Evolutionary conservation across 2,113 vertebrate species (phyloP).

Genomic region (Chaenocephalus aceratus): DNA sequence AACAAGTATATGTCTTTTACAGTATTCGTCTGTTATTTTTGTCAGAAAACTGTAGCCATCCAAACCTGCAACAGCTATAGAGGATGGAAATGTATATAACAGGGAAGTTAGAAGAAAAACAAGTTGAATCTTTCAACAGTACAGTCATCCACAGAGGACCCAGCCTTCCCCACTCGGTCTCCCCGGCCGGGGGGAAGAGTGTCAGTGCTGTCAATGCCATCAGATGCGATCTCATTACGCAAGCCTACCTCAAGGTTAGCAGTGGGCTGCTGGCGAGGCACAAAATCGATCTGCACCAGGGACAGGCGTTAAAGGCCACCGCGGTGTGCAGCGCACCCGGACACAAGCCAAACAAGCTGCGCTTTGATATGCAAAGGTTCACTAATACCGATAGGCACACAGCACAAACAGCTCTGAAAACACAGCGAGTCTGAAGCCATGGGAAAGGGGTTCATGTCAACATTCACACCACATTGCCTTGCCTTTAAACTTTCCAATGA

Average conservation of each 20-base stretch:
- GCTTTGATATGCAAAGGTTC: constrained; percentile 64
- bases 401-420: constrained; percentile 29
- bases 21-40: not conserved
- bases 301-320: constrained; percentile 72
- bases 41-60: not conserved
- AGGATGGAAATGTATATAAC: not conserved
- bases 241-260: constrained; percentile 83
- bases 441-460: constrained; percentile 20
- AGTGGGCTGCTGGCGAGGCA: constrained; percentile 74
- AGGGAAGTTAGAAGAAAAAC: constrained; percentile 20
- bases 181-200: constrained; percentile 48
- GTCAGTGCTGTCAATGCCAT: constrained; percentile 75
- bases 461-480: not conserved
- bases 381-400: constrained; percentile 20
- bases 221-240: constrained; percentile 83
- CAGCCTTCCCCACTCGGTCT: constrained; percentile 48
- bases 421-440: not conserved
- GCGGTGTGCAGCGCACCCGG: not conserved
- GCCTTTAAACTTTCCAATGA: not conserved
- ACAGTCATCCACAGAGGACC: constrained; percentile 33
- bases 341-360: constrained; percentile 50
- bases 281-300: constrained; percentile 77
- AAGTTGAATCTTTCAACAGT: constrained; percentile 28
- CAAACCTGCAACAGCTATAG: not conserved
- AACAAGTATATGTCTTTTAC: not conserved